These are phyloP conservation scores for Sinohyriopsis cumingii DNA, from an alignment of 2,888 invertebrate genomes.

Conservation along the genomic window DNA sequence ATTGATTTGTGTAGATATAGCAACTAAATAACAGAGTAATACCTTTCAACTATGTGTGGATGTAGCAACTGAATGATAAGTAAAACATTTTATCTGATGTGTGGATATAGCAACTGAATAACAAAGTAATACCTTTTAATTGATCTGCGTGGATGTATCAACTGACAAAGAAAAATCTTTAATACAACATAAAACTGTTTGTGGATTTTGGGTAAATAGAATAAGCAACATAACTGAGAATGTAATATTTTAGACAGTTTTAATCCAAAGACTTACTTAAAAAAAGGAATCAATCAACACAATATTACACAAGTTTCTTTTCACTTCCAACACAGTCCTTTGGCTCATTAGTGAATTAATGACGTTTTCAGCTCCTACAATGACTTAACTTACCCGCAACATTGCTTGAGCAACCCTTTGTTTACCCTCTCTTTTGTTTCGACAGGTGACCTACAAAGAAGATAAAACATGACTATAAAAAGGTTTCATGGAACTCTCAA, in stretches of 20 bases:
- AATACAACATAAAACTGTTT: too few relatives aligned
- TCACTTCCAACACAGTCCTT: neutral
- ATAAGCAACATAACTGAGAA: neutral
- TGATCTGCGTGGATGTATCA: slow-evolving; percentile 93
- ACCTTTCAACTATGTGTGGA: neutral
- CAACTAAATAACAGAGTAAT: neutral
- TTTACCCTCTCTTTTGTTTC: slow-evolving; percentile 96
- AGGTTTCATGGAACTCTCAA: too few relatives aligned
- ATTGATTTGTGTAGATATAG: slow-evolving; percentile 73
- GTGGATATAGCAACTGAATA: slow-evolving; percentile 89
- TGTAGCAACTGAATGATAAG: too few relatives aligned
- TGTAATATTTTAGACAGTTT: neutral
- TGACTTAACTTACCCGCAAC: slow-evolving; percentile 79
- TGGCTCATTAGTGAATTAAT: neutral
- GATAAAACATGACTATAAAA: too few relatives aligned
- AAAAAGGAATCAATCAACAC: neutral
- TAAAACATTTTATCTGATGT: slow-evolving; percentile 75
- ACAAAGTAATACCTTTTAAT: slow-evolving; percentile 71
- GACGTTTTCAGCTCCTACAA: neutral
- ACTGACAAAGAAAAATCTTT: slow-evolving; percentile 73
- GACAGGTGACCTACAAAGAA: slow-evolving; percentile 80
- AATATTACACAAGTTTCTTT: neutral
- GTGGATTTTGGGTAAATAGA: neutral
- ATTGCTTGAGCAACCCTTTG: slow-evolving; percentile 96
- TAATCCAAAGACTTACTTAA: neutral